Percentiles rank a stretch among this genome's conserved stretches.
Conservation (phyloP, 2,113 vertebrate genomes). For the Urocolius indicus region DNA sequence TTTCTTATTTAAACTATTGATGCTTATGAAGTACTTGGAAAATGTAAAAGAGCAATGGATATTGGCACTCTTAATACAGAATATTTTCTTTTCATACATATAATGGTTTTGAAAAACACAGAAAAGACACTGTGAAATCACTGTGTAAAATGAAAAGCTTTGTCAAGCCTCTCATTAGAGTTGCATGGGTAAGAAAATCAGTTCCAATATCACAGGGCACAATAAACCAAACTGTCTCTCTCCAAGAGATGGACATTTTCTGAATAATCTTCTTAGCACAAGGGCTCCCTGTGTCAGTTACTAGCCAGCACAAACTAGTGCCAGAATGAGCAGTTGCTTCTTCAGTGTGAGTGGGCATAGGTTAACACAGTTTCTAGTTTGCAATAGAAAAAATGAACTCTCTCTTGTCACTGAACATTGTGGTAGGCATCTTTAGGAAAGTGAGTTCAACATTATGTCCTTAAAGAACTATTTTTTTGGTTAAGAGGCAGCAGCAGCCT, state of each 20-base stretch:
- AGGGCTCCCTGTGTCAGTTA: neutral
- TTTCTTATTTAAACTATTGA: neutral
- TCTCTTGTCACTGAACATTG: neutral
- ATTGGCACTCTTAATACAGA: neutral
- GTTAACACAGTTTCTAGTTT: neutral
- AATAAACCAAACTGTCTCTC: neutral
- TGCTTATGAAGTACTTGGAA: neutral
- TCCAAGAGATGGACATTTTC: neutral
- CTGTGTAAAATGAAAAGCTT: neutral
- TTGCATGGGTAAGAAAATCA: fast-evolving
- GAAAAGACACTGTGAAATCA: neutral
- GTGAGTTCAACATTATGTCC: neutral
- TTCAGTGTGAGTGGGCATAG: neutral
- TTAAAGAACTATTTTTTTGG: neutral
- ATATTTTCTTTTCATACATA: neutral
- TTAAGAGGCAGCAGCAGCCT: neutral
- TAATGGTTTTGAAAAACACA: neutral
- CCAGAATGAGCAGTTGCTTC: neutral
- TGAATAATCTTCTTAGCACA: neutral
- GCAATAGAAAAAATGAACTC: neutral
- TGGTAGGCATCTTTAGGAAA: neutral
- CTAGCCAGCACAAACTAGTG: neutral
- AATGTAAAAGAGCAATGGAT: neutral
- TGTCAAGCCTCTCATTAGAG: neutral
- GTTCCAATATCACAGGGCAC: neutral